Evolutionary conservation across 2,888 invertebrate genomes (phyloP), one percentile per base, ranked within the genome.

Genomic region (Dinocampus coccinellae): DNA sequence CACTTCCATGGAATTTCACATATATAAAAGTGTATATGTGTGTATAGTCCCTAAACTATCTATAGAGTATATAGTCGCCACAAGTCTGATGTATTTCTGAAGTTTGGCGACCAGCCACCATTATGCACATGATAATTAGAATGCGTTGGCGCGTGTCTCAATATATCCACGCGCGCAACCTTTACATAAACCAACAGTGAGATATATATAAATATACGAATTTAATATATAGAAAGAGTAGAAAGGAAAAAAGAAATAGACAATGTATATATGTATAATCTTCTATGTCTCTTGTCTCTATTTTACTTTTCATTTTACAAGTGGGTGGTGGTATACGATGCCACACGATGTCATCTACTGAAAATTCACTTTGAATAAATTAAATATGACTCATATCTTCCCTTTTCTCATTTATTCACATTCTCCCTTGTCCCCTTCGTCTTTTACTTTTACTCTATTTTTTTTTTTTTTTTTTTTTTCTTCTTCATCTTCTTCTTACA

Each of bases 61-160:
- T 85, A 84, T 83, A 85, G 85, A 82, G 78, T 70, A 16, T 29
- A 10, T 71, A 74, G 64, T 53, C 53, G 67, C 73, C 73, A 61
- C 58, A 70, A 75, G 80, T 81, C 84, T 83, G 84, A 84, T 85
- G 84, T 87, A 87, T 87, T 87, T 87, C 84, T 84, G 84, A 85
- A 84, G 84, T 84, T 87, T 87, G 87, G 87, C 87, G 79, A 83
- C 77, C 74, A 75, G 84, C 87, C 87, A 87, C 84, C 86, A 87
- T 87, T 87, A 86, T 87, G 84, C 86, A 85, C 85, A 87, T 87
- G 87, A 87, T 87, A 87, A 87, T 87, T 87, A 87, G 87, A 87
- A 86, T 87, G 86, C 86, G 87, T 87, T 87, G 84, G 87, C 86
- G 86, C 86, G 86, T 87, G 85, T 87, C 86, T 87, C 86, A 86